A percentile compares a stretch with the other conserved stretches of the same genome.
Evolutionary conservation across 2,113 vertebrate genomes (phyloP).

Genomic region (Eulemur macaco): DNA sequence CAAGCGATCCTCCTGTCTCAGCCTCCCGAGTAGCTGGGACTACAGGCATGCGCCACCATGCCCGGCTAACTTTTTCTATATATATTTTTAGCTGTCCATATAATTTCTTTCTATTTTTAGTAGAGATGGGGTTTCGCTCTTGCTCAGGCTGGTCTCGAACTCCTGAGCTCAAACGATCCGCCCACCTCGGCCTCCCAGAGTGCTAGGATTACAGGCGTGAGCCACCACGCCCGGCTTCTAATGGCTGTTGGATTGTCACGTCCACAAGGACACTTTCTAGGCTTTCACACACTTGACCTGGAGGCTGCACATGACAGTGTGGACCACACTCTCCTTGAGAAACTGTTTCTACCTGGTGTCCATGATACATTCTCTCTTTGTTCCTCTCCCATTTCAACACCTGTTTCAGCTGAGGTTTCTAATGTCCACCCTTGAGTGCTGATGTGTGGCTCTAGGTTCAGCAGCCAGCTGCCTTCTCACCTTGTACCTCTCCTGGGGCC

Average conservation of each 20-base stretch:
- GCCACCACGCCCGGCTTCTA: not conserved
- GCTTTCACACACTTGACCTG: not conserved
- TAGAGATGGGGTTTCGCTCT: no score
- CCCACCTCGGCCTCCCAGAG: no score
- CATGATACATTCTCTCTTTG: not conserved
- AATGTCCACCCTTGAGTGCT: rapidly evolving
- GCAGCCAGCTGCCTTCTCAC: not conserved
- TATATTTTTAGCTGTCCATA: no score
- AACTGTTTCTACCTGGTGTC: not conserved
- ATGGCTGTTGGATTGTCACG: not conserved
- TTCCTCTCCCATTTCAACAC: not conserved
- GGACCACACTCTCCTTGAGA: not conserved
- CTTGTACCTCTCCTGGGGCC: not conserved
- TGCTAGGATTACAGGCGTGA: no score
- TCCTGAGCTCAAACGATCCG: no score
- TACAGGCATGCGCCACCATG: no score
- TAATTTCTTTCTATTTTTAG: no score
- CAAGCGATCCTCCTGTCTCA: no score
- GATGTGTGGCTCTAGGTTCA: not conserved
- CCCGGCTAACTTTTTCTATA: no score
- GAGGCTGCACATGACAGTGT: not conserved
- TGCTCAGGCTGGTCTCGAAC: no score
- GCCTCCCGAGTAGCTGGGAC: no score
- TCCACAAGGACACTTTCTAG: not conserved
- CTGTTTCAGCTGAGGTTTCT: not conserved